Base-by-base conservation (phyloP, 1,140 invertebrate genomes). In the Colletes latitarsis region DNA sequence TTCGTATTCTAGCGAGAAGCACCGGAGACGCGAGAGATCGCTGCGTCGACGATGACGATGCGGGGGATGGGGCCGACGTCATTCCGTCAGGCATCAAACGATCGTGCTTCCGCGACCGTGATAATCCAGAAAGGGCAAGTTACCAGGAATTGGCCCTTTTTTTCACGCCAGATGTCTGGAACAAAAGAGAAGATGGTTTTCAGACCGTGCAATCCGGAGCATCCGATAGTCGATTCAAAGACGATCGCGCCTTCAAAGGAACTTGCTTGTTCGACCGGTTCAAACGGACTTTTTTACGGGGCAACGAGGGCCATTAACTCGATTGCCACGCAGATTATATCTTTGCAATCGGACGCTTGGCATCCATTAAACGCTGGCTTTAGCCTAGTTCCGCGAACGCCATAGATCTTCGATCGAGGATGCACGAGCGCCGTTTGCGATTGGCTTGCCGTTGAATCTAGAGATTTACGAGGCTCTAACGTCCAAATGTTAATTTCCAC, bases 41-140 rank as follows among this genome's bases (percentile, higher is more conserved):
- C 17, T 72, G 63, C 55, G 62, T 62, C 67, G 63, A 74, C 43
- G 75, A 55, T 46, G 68, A 49, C 69, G 62, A 64, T 41, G 19
- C 52, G 49, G 52, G n/a, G 64, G 66, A 57, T 19, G 60, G 60
- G 41, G 6, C 10, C 53, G 74, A 70, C 66, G 63, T 82, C 82
- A 84, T 84, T 78, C 75, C 76, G 72, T 46, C 79, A 57, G 62
- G 55, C 14, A 46, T 58, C 30, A 41, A 70, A 71, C 53, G 69
- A 57, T 75, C 12, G 68, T 30, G 46, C 62, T 60, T 68, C 52
- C 64, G n/a, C 43, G n/a, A 62, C 41, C 46, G 69, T 30, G 57
- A 66, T 73, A 72, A 41, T 60, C 66, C 52, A 52, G 17, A 76
- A 55, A 21, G 30, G 46, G 4, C 6, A 3, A 5, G 39, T 60